Base-by-base conservation (phyloP, 2,888 invertebrate genomes). In the Diarsia dahlii region DNA sequence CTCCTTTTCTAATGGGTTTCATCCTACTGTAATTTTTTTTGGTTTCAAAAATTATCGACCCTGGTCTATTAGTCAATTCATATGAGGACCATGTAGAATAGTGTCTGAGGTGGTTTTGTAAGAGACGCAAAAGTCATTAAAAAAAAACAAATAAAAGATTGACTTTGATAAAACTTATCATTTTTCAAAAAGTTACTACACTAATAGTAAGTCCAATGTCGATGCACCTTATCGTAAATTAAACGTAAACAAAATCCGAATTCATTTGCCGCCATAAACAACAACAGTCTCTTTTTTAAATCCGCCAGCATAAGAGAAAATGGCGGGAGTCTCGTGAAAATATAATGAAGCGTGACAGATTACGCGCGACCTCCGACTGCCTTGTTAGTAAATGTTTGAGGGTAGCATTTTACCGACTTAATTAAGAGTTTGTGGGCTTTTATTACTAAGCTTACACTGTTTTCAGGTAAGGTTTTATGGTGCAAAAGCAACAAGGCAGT, bases 331-430 rank as follows among this genome's bases (percentile, higher is more conserved):
- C 73, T 78, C 76, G 72, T 81, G 82, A 81, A 84, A 85, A 81
- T 67, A 67, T 82, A 87, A 84, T 82, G 82, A 74, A 84, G 81
- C 68, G 72, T 76, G 80, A 81, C 76, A 79, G 85, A 87, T 84
- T 69, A 79, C 74, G 18, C 10, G 68, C 72, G 80, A 78, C 81
- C 87, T 86, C 77, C 71, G 74, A 34, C 60, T 58, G 52, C 60
- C 67, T 65, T 68, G 72, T 60, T 78, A 60, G 65, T 50, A 56
- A 63, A 63, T 76, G 80, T 83, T 76, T 63, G 68, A 34, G 54
- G 52, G 64, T 50, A 72, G 52, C 46, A 20, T 28, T 45, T 67
- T 66, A 71, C 63, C 4, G 63, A 15, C 66, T 81, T 78, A 69
- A 73, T 70, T 78, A 83, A 54, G 28, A 18, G 8, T 39, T 15